Conservation (phyloP, 2,113 vertebrate genomes). For the Anoplopoma fimbria region DNA sequence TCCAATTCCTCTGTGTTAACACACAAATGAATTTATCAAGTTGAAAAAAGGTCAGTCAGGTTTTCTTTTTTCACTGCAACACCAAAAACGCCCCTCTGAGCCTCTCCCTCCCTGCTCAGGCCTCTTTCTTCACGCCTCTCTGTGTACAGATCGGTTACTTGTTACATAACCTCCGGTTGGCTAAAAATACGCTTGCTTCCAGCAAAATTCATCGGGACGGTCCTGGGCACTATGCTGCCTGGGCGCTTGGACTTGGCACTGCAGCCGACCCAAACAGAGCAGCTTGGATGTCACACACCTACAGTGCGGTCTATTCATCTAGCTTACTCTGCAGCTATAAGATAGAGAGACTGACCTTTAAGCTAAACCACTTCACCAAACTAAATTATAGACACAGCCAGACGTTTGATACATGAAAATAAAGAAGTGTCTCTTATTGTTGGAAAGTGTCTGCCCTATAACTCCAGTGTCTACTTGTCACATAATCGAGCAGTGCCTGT, state of each 20-base stretch:
- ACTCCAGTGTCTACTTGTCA: background rate
- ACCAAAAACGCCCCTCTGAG: slow-evolving; percentile 3
- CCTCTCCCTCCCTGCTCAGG: slow-evolving; percentile 12
- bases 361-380: slow-evolving; percentile 6
- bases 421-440: background rate
- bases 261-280: slow-evolving; percentile 41
- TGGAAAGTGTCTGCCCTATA: background rate
- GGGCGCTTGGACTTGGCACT: slow-evolving; percentile 51
- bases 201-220: slow-evolving; percentile 74
- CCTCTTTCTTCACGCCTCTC: slow-evolving; percentile 36
- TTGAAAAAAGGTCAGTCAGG: slow-evolving; percentile 22
- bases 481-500: background rate
- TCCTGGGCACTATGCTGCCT: slow-evolving; percentile 38
- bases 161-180: slow-evolving; percentile 76
- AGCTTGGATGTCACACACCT: slow-evolving; percentile 41
- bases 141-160: slow-evolving; percentile 66
- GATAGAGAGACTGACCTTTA: slow-evolving; percentile 38
- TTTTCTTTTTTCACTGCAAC: slow-evolving; percentile 34
- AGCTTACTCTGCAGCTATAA: slow-evolving; percentile 32
- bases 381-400: background rate
- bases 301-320: slow-evolving; percentile 53
- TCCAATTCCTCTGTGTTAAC: slow-evolving; percentile 18
- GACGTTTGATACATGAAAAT: slow-evolving; percentile 10
- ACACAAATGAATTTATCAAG: slow-evolving; percentile 10
- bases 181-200: slow-evolving; percentile 82